phyloP scores from a whole-genome alignment of 2,113 vertebrate species.

The Nestor notabilis region DNA sequence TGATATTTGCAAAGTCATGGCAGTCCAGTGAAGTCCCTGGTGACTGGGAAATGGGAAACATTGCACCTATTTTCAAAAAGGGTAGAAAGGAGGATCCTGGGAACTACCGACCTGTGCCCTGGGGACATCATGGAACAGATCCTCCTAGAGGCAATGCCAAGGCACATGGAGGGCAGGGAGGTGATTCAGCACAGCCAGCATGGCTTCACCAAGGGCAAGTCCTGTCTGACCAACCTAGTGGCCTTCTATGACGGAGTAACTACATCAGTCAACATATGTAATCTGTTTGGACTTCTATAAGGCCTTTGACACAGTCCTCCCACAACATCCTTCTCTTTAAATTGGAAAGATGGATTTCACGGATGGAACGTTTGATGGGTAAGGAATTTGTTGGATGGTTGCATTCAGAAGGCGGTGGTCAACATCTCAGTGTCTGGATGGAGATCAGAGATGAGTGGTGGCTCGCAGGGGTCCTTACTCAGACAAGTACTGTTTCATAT shows the following conservation, averaged over 20 bases:
- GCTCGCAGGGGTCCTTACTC: rapidly evolving
- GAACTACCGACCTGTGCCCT: background rate
- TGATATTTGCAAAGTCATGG: background rate
- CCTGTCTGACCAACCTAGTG: background rate
- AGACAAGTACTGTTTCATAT: background rate
- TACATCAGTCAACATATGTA: background rate
- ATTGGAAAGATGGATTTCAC: background rate
- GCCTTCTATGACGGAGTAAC: background rate
- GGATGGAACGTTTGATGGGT: too few relatives aligned
- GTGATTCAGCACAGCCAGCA: background rate
- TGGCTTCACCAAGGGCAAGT: background rate
- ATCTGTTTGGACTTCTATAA: background rate
- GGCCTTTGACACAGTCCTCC: background rate
- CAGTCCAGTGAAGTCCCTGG: background rate
- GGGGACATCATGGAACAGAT: background rate
- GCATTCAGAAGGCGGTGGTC: background rate
- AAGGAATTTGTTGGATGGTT: background rate
- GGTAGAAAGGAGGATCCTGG: background rate
- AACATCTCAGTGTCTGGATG: background rate
- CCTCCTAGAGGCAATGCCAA: too few relatives aligned
- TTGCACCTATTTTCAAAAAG: background rate
- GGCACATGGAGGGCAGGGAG: background rate
- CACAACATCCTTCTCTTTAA: background rate
- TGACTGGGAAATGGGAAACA: background rate
- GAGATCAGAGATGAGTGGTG: background rate